Conservation (phyloP, 1,140 invertebrate genomes). For the Plodia interpunctella region DNA sequence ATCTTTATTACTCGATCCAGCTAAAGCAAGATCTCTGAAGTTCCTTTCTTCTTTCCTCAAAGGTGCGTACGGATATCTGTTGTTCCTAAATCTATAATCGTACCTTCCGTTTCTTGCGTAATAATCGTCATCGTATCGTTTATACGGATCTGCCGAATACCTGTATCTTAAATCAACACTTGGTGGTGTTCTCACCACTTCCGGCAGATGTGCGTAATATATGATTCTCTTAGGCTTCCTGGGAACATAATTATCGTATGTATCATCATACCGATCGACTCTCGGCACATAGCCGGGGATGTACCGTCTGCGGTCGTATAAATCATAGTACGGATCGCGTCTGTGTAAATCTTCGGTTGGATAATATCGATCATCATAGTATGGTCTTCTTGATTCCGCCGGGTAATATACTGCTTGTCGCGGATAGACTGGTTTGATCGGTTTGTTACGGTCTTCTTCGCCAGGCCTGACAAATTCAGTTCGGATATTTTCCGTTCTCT, state of each 20-base stretch:
- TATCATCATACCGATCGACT: conserved; percentile 68
- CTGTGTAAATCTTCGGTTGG: conserved; percentile 58
- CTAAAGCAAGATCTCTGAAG: conserved; percentile 62
- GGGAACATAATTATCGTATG: conserved; percentile 61
- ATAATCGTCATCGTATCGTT: conserved; percentile 64
- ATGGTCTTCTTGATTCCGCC: conserved; percentile 58
- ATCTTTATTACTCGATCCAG: conserved; percentile 58
- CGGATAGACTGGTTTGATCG: conserved; percentile 65
- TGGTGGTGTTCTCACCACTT: conserved; percentile 69
- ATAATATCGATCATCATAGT: conserved; percentile 68
- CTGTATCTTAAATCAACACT: conserved; percentile 67
- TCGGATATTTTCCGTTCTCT: conserved; percentile 63
- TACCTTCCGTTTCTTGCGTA: conserved; percentile 57
- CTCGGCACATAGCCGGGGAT: conserved; percentile 53
- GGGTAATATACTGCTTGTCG: conserved; percentile 72
- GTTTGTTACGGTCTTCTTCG: conserved; percentile 49
- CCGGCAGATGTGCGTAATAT: conserved; percentile 73
- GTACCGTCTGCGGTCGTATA: conserved; percentile 58
- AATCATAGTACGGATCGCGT: conserved; percentile 63
- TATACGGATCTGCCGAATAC: conserved; percentile 62
- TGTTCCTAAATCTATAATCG: conserved; percentile 62
- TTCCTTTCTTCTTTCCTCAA: conserved; percentile 68
- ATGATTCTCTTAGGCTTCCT: conserved; percentile 74
- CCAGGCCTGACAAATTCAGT: conserved; percentile 71
- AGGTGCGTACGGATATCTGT: conserved; percentile 63